Percentiles rank a stretch among this genome's conserved stretches.
phyloP scores from a whole-genome alignment of 1,140 invertebrate species.

The Drosophila funebris region DNA sequence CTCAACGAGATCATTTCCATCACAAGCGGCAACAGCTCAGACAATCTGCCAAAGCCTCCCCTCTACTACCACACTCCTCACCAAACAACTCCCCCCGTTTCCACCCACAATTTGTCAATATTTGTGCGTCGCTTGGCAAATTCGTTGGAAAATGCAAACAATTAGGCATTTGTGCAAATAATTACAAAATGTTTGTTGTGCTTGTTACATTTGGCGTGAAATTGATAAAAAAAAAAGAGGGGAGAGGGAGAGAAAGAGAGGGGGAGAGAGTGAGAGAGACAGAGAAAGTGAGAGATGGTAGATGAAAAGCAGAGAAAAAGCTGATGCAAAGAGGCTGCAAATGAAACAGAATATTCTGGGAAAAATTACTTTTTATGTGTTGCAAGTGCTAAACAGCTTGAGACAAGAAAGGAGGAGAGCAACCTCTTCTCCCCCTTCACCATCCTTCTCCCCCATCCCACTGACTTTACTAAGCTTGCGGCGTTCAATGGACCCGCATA shows the following conservation, averaged over 20 bases:
- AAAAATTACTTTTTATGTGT: constrained; percentile 60
- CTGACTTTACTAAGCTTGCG: too few species aligned
- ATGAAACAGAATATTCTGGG: constrained; percentile 38
- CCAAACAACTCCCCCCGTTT: too few species aligned
- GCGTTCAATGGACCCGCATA: constrained; percentile 43
- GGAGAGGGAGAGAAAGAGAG: background rate
- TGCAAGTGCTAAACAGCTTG: constrained; percentile 62
- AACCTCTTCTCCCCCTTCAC: background rate
- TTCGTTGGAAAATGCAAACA: constrained; percentile 75
- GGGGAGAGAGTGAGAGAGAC: too few species aligned
- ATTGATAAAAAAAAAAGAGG: constrained; percentile 49
- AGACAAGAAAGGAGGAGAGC: background rate
- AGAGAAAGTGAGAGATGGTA: too few species aligned
- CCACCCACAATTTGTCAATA: constrained; percentile 58
- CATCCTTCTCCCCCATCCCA: too few species aligned
- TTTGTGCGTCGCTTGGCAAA: constrained; percentile 60
- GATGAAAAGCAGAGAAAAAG: background rate
- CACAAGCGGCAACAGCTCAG: constrained; percentile 18
- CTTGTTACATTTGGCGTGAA: constrained; percentile 66
- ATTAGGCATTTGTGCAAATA: constrained; percentile 79
- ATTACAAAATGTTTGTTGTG: constrained; percentile 59
- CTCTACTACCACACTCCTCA: background rate
- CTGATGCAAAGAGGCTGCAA: constrained; percentile 12
- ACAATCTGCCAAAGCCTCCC: background rate
- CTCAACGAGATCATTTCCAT: constrained; percentile 62